These are phyloP conservation scores for Mythimna lalbum DNA, from an alignment of 2,888 invertebrate genomes.

Conservation along the genomic window DNA sequence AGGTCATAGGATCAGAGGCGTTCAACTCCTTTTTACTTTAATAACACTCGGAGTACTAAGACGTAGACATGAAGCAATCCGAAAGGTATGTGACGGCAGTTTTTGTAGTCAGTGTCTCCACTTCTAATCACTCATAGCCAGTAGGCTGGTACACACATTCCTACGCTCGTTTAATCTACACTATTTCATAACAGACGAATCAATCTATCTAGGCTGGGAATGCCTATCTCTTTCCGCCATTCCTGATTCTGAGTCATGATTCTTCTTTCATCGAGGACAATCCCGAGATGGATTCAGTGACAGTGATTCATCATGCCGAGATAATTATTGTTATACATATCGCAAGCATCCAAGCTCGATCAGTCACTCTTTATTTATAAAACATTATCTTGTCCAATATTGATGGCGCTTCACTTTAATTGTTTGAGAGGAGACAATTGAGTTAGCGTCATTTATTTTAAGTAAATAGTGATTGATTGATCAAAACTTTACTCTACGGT, in stretches of 20 bases:
- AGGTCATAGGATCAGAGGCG: too few species aligned
- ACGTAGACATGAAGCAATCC: too few species aligned
- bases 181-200: not conserved
- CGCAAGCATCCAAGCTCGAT: conserved; percentile 28
- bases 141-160: too few species aligned
- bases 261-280: conserved; percentile 4
- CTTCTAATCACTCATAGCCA: too few species aligned
- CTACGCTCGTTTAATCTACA: too few species aligned
- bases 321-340: conserved; percentile 22
- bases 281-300: conserved; percentile 8
- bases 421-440: conserved; percentile 48
- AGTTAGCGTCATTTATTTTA: conserved; percentile 22
- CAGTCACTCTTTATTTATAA: conserved; percentile 43
- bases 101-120: too few species aligned
- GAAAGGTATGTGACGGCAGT: too few species aligned
- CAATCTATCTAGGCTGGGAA: not conserved
- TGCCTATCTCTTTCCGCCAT: not conserved
- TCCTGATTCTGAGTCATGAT: not conserved
- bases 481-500: not conserved
- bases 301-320: conserved; percentile 21
- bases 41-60: too few species aligned
- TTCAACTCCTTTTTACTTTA: too few species aligned
- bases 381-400: conserved; percentile 50
- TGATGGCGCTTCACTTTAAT: conserved; percentile 34
- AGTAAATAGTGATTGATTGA: conserved; percentile 22